phyloP scores from a whole-genome alignment of 1,140 invertebrate species.

The Pseudomyrmex gracilis region DNA sequence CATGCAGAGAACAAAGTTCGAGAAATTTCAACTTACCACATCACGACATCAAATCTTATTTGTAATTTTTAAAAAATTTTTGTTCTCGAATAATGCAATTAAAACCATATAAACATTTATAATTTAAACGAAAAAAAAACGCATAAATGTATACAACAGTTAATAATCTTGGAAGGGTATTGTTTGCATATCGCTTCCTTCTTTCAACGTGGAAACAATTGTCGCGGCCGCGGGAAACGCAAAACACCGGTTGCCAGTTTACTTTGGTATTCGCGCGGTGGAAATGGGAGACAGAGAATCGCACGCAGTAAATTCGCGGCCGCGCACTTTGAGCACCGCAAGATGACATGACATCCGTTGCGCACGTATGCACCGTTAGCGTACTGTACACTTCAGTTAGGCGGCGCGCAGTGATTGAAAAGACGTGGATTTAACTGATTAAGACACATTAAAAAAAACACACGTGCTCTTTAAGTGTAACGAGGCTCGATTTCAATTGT shows the following conservation, averaged over 20 bases:
- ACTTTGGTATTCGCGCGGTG: slow-evolving; percentile 14
- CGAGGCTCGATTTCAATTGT: too few species aligned
- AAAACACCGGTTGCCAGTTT: not conserved
- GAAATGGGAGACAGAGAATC: slow-evolving; percentile 29
- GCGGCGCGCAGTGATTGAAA: slow-evolving; percentile 8
- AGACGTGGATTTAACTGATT: too few species aligned
- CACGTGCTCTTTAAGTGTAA: too few species aligned
- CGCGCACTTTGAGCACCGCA: slow-evolving; percentile 51
- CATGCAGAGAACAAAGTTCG: not conserved
- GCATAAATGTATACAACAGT: too few species aligned
- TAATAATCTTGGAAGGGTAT: too few species aligned
- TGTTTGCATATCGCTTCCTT: not conserved
- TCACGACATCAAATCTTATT: too few species aligned
- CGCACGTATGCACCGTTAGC: slow-evolving; percentile 52
- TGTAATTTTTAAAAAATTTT: too few species aligned
- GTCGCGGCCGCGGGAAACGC: not conserved
- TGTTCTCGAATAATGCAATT: too few species aligned
- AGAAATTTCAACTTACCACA: not conserved
- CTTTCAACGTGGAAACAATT: not conserved
- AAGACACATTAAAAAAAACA: too few species aligned
- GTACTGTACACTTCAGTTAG: not conserved
- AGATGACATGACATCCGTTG: slow-evolving; percentile 59
- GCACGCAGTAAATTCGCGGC: slow-evolving; percentile 25
- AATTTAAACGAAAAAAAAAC: too few species aligned
- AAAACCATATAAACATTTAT: too few species aligned